A percentile compares a stretch with the other conserved stretches of the same genome.
Evolutionary conservation across 2,797 vertebrate genomes (phyloP).

Genomic region (Petrocephalus sullivani): DNA sequence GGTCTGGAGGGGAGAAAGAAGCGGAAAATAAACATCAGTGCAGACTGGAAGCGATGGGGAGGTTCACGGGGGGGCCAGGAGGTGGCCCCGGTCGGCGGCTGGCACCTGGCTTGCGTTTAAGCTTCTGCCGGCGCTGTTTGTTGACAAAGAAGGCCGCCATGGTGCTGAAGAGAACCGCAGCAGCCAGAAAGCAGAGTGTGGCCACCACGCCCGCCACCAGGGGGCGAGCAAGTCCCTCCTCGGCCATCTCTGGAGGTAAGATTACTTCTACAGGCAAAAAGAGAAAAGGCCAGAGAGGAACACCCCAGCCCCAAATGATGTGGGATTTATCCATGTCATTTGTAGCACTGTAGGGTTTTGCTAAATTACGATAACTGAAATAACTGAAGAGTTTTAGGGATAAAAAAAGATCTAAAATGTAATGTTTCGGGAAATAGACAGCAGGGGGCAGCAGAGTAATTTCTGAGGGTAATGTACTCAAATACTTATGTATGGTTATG

Average conservation of each 20-base stretch:
- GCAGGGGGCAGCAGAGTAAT: background rate
- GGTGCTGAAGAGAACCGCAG: conserved; percentile 95
- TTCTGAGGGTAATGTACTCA: background rate
- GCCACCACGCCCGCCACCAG: conserved; percentile 96
- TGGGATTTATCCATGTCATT: background rate
- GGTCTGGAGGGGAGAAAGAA: conserved; percentile 66
- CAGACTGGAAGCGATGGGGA: background rate
- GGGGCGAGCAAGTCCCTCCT: conserved; percentile 89
- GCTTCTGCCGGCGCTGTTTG: conserved; percentile 93
- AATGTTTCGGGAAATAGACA: background rate
- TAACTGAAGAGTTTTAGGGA: background rate
- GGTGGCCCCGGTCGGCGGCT: too few species aligned
- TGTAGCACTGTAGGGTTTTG: background rate
- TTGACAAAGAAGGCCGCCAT: conserved; percentile 97
- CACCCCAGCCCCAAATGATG: background rate
- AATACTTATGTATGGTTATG: background rate
- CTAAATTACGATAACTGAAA: background rate
- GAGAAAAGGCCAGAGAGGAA: conserved; percentile 67
- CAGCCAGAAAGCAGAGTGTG: conserved; percentile 96
- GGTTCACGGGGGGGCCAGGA: background rate
- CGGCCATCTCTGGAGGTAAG: conserved; percentile 83
- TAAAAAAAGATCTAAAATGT: background rate
- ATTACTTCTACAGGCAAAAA: conserved; percentile 79
- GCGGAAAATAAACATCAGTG: background rate
- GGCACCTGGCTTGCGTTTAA: conserved; percentile 95